phyloP scores from a whole-genome alignment of 2,113 vertebrate genomes.

The Passer domesticus region DNA sequence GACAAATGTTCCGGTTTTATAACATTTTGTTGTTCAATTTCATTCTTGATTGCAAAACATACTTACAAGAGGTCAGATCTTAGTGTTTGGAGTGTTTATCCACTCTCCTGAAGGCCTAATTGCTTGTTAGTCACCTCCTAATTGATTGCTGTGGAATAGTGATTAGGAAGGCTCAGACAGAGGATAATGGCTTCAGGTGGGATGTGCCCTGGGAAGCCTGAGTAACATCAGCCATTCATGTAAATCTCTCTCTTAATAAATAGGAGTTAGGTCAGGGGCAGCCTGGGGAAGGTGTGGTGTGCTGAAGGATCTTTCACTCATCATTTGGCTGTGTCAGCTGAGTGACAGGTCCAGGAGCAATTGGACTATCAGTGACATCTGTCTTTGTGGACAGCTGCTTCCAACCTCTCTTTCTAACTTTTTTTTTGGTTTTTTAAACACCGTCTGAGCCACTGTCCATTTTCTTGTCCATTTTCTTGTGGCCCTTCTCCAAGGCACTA shows the following conservation, averaged over 20 bases:
- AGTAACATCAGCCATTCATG: neutral
- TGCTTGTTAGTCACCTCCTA: conserved; percentile 37
- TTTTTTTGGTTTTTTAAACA: neutral
- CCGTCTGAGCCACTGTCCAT: neutral
- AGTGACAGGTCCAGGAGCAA: neutral
- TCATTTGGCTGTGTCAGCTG: neutral
- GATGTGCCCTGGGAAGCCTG: neutral
- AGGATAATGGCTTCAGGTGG: neutral
- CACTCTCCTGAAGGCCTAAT: conserved; percentile 8
- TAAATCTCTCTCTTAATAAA: neutral
- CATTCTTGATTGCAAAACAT: neutral
- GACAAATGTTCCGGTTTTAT: neutral
- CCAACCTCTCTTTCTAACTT: neutral
- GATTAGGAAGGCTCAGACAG: neutral
- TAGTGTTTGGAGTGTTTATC: conserved; percentile 7
- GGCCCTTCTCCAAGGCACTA: neutral
- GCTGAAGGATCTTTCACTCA: neutral
- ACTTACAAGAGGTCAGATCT: neutral
- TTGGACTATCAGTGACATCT: neutral
- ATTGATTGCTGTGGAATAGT: conserved; percentile 4
- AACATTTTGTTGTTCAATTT: neutral
- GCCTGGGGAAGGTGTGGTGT: neutral
- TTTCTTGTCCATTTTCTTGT: neutral
- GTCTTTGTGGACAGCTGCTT: neutral
- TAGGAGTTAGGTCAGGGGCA: neutral